Conservation (phyloP, 2,797 vertebrate genomes). For the Pelochelys cantorii region DNA sequence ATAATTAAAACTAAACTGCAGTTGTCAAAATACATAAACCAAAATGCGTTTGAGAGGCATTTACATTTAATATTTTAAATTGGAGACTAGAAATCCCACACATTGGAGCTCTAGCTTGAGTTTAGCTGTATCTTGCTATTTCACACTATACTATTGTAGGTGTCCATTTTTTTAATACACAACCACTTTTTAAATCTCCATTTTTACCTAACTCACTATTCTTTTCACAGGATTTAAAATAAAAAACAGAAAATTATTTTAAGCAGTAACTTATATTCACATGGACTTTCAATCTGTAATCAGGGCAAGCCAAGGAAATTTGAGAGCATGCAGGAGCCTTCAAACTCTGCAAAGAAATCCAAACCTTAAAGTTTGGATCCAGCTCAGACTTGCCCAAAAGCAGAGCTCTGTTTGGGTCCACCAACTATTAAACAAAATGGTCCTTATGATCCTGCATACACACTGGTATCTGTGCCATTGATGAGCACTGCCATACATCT, state of each 20-base stretch:
- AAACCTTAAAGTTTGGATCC: accelerated
- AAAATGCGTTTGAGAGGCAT: not conserved
- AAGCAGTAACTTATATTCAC: not conserved
- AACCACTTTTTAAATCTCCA: not conserved
- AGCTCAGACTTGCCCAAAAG: not conserved
- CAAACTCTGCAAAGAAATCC: not conserved
- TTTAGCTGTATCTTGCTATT: too few species aligned
- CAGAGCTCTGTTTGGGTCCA: accelerated
- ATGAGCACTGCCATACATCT: accelerated
- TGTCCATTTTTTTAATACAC: not conserved
- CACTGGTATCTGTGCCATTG: accelerated
- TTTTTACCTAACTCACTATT: accelerated
- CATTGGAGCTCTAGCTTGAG: not conserved
- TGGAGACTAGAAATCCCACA: not conserved
- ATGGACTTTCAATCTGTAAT: accelerated
- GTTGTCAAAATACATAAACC: not conserved
- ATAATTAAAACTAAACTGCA: not conserved
- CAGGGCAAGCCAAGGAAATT: not conserved
- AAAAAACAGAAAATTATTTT: accelerated
- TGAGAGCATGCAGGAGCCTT: not conserved
- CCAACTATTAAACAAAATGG: not conserved
- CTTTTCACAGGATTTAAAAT: accelerated
- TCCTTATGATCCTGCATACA: not conserved
- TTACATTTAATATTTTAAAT: not conserved
- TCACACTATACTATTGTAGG: too few species aligned